Conservation (phyloP, 1,140 invertebrate species). For the Stegodyphus dumicola region DNA sequence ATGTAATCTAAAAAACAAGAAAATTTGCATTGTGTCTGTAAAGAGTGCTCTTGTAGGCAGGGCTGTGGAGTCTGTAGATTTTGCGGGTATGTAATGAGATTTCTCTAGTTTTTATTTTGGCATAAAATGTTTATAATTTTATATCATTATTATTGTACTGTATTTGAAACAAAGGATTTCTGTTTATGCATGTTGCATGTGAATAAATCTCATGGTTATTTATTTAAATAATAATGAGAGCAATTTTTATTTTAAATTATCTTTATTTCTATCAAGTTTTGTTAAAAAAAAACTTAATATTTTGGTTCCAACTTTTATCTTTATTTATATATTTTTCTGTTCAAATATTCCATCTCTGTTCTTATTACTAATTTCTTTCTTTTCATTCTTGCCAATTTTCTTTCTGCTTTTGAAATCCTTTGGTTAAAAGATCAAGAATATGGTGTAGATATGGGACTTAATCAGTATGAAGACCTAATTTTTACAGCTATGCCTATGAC, state of each 20-base stretch:
- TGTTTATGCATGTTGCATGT: neutral
- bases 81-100: too few relatives aligned
- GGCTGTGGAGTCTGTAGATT: too few relatives aligned
- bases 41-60: too few relatives aligned
- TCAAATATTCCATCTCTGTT: neutral
- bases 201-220: neutral
- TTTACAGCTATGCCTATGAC: slow-evolving; percentile 59
- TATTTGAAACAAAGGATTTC: neutral
- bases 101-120: too few relatives aligned
- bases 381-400: slow-evolving; percentile 23
- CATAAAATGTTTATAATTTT: too few relatives aligned
- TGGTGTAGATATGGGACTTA: slow-evolving; percentile 38
- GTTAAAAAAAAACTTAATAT: too few relatives aligned
- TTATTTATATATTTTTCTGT: neutral
- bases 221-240: neutral
- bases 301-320: neutral
- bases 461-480: slow-evolving; percentile 54
- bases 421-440: slow-evolving; percentile 50
- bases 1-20: too few relatives aligned
- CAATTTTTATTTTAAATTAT: neutral
- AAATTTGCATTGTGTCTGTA: too few relatives aligned
- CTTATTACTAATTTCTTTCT: slow-evolving; percentile 27
- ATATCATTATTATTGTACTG: too few relatives aligned
- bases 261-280: neutral
- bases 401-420: slow-evolving; percentile 45